Percentiles rank a stretch among this genome's conserved stretches.
Conservation (phyloP, 2,888 invertebrate species). For the Nebria salina region DNA sequence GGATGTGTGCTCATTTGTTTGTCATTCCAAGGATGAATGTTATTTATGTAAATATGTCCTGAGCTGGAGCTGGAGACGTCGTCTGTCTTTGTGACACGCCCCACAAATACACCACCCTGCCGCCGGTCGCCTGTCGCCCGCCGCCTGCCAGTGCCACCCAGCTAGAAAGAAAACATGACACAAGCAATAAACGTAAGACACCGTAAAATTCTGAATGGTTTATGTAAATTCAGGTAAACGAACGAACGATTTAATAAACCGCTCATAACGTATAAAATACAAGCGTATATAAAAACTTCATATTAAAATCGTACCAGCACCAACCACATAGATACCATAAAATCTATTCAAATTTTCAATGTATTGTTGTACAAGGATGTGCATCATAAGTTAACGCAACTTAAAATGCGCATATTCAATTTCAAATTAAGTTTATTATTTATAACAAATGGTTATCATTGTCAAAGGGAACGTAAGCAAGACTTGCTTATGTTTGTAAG, state of each 20-base stretch:
- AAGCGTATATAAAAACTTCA: conserved; percentile 8
- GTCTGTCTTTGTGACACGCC: conserved; percentile 8
- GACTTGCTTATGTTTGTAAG: too few relatives aligned
- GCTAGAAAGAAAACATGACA: conserved; percentile 10
- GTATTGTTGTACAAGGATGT: neutral
- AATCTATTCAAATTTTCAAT: neutral
- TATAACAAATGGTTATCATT: neutral
- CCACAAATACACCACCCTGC: neutral
- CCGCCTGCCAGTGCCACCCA: conserved; percentile 10
- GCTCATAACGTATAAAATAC: conserved; percentile 11
- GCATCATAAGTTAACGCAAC: neutral
- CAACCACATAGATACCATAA: neutral
- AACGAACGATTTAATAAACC: conserved; percentile 34
- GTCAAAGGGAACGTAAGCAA: too few relatives aligned
- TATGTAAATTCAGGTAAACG: conserved; percentile 42
- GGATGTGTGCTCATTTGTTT: conserved; percentile 4
- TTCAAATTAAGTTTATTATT: neutral
- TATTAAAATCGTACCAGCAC: conserved; percentile 8
- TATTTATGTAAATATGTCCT: conserved; percentile 20
- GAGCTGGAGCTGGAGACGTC: neutral
- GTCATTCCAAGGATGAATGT: conserved; percentile 14
- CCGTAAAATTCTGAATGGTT: conserved; percentile 38
- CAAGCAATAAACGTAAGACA: conserved; percentile 33
- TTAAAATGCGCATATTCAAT: neutral
- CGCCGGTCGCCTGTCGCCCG: neutral